phyloP scores from a whole-genome alignment of 2,797 vertebrate genomes.

The Centropyge bicolor region DNA sequence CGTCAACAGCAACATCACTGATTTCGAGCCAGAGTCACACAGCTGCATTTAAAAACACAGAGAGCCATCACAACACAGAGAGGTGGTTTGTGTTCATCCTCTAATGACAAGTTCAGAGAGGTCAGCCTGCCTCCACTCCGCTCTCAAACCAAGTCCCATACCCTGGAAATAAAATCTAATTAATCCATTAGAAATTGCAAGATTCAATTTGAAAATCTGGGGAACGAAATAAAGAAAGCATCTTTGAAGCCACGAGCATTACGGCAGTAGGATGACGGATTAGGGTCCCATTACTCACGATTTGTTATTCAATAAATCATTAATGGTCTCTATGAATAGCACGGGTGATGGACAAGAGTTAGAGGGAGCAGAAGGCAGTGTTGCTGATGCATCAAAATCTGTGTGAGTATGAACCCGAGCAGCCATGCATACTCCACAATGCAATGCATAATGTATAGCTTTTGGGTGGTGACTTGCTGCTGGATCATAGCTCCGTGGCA shows the following conservation, averaged over 20 bases:
- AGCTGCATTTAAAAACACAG: conserved; percentile 6
- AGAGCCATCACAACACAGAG: background rate
- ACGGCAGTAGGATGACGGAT: conserved; percentile 77
- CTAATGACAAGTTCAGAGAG: conserved; percentile 31
- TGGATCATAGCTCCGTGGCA: conserved; percentile 50
- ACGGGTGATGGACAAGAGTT: conserved; percentile 77
- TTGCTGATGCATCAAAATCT: conserved; percentile 77
- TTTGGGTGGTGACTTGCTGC: conserved; percentile 53
- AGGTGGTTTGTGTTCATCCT: conserved; percentile 12
- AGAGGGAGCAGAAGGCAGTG: conserved; percentile 51
- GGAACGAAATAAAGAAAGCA: conserved; percentile 75
- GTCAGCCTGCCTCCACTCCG: conserved; percentile 22
- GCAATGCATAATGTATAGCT: conserved; percentile 72
- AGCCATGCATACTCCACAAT: conserved; percentile 67
- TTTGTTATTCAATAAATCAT: conserved; percentile 89
- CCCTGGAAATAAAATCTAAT: conserved; percentile 58
- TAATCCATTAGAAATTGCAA: conserved; percentile 73
- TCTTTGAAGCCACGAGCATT: conserved; percentile 63
- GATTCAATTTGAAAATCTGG: conserved; percentile 79
- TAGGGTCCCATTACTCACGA: conserved; percentile 83
- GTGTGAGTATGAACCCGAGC: conserved; percentile 24
- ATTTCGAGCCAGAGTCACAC: conserved; percentile 24
- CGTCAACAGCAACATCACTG: conserved; percentile 18
- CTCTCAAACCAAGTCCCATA: conserved; percentile 29
- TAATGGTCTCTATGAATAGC: conserved; percentile 86